A percentile compares a stretch with the other conserved stretches of the same genome.
Conservation (phyloP, 2,797 vertebrate genomes). For the Eremophila alpestris region DNA sequence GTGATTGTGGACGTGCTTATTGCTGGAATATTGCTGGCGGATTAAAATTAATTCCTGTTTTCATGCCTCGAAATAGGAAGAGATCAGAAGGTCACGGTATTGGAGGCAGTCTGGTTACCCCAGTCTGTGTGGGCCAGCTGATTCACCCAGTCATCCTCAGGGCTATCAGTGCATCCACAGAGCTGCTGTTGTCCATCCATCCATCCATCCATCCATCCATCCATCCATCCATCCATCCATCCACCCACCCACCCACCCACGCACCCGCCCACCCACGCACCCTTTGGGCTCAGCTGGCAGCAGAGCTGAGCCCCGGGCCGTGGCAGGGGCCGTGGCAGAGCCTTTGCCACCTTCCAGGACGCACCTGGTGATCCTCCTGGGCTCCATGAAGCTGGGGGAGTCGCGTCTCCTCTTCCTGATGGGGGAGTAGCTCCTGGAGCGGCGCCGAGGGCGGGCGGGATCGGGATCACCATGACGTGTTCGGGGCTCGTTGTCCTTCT, state of each 20-base stretch:
- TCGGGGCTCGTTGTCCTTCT: constrained; percentile 85
- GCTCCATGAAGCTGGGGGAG: constrained; percentile 98
- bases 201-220: accelerated
- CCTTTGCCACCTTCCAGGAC: accelerated
- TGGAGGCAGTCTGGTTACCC: not conserved
- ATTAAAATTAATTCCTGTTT: not conserved
- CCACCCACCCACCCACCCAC: accelerated
- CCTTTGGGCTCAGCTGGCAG: not conserved
- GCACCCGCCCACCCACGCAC: accelerated
- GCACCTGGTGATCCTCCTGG: constrained; percentile 96
- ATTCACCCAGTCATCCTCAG: not conserved
- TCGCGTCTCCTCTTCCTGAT: constrained; percentile 95
- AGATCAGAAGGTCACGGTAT: not conserved
- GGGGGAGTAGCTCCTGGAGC: constrained; percentile 96
- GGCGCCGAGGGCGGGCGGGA: constrained; percentile 84
- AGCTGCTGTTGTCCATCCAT: not conserved
- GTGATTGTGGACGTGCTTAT: accelerated
- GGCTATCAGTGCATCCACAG: not conserved
- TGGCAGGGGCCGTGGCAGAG: not conserved
- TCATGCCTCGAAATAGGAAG: not conserved
- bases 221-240: accelerated
- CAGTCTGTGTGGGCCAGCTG: not conserved
- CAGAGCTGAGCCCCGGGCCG: accelerated
- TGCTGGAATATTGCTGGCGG: not conserved
- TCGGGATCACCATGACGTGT: constrained; percentile 87